Evolutionary conservation across 2,113 vertebrate species (phyloP).

Genomic region (Scalopus aquaticus): DNA sequence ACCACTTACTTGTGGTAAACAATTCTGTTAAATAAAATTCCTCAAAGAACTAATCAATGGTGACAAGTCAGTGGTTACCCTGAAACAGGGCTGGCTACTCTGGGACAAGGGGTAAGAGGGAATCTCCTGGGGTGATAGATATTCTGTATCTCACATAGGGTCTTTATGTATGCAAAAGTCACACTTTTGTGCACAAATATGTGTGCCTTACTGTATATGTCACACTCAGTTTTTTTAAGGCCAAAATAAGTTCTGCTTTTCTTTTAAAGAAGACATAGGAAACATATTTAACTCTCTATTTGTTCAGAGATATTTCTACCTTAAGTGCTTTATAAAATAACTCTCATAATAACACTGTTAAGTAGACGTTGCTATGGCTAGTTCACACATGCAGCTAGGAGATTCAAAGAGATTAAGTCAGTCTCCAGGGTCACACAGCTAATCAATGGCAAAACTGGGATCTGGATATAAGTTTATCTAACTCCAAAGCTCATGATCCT

Average conservation of each 20-base stretch:
- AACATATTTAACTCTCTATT: background rate
- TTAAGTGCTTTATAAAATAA: background rate
- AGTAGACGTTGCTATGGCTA: background rate
- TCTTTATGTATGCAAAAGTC: background rate
- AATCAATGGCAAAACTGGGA: background rate
- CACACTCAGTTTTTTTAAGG: background rate
- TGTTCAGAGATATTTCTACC: background rate
- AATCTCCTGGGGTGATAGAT: background rate
- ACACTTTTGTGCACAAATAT: background rate
- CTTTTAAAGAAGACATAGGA: background rate
- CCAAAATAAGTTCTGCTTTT: background rate
- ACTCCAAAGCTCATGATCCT: background rate
- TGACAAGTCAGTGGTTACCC: background rate
- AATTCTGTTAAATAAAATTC: background rate
- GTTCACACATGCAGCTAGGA: background rate
- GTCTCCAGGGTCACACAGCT: background rate
- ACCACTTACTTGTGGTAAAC: background rate
- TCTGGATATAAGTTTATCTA: background rate
- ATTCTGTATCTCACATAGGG: background rate
- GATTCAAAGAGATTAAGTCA: background rate
- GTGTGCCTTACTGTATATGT: background rate
- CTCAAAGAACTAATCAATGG: background rate
- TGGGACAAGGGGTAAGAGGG: background rate
- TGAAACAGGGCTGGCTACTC: background rate
- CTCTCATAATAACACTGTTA: background rate